Evolutionary conservation across 2,797 vertebrate genomes (phyloP).

Genomic region (Anguilla anguilla): DNA sequence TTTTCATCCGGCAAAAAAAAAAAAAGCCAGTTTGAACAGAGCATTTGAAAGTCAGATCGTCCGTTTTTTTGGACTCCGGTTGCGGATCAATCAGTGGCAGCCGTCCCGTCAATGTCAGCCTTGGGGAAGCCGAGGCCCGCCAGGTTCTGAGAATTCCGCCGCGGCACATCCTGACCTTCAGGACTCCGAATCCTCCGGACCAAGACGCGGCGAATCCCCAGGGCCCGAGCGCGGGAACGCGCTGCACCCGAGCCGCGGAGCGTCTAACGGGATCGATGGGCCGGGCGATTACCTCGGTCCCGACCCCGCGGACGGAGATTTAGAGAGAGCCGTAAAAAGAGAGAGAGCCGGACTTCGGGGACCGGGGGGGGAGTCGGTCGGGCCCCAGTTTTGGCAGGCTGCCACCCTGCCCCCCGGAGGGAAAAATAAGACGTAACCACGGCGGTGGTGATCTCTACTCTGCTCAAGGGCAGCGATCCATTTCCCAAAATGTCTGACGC

Average conservation of each 20-base stretch:
- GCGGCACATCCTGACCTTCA: slow-evolving; percentile 68
- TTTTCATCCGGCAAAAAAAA: not conserved
- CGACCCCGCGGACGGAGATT: slow-evolving; percentile 58
- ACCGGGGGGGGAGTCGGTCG: slow-evolving; percentile 48
- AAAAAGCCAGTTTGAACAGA: not conserved
- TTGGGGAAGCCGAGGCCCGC: not conserved
- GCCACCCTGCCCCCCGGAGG: not conserved
- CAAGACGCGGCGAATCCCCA: slow-evolving; percentile 73
- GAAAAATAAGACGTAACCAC: slow-evolving; percentile 12
- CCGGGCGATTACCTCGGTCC: slow-evolving; percentile 76
- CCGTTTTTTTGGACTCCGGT: not conserved
- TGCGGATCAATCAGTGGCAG: not conserved
- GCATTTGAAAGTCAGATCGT: slow-evolving; percentile 1
- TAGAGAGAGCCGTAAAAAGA: slow-evolving; percentile 16
- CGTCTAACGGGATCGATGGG: slow-evolving; percentile 82
- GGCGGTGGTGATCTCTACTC: not conserved
- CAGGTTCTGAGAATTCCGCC: not conserved
- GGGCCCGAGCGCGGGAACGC: slow-evolving; percentile 59
- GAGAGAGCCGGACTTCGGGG: slow-evolving; percentile 17
- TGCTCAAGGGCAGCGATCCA: not conserved
- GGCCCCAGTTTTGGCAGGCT: not conserved
- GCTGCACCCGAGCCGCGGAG: slow-evolving; percentile 76
- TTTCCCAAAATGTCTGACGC: not conserved
- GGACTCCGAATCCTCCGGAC: slow-evolving; percentile 67
- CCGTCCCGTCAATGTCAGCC: not conserved